These are phyloP conservation scores for Decapterus maruadsi DNA, from an alignment of 2,797 vertebrate genomes.

Conservation along the genomic window DNA sequence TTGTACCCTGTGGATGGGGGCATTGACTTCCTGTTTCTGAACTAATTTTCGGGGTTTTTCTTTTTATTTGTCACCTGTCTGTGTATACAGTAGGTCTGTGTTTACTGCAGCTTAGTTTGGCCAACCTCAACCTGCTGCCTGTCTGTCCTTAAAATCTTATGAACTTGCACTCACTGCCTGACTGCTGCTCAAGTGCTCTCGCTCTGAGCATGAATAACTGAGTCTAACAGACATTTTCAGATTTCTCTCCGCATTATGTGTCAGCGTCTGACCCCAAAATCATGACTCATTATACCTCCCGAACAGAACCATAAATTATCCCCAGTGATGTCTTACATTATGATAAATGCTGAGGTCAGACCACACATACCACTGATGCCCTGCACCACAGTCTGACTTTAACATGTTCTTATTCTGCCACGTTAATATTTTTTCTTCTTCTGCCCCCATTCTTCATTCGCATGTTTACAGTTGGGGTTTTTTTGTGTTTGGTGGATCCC, in stretches of 20 bases:
- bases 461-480: not conserved
- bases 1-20: too few species aligned
- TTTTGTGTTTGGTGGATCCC: constrained; percentile 9
- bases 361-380: not conserved
- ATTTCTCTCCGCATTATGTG: not conserved
- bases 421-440: not conserved
- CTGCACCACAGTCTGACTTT: not conserved
- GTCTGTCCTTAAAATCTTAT: not conserved
- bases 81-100: not conserved
- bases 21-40: too few species aligned
- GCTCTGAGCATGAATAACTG: constrained; percentile 5
- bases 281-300: not conserved
- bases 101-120: not conserved
- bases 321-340: not conserved
- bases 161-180: not conserved
- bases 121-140: not conserved
- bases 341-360: constrained; percentile 12
- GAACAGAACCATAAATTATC: not conserved
- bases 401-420: accelerated
- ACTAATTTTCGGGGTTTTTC: too few species aligned
- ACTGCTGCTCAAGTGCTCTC: not conserved
- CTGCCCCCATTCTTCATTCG: not conserved
- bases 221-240: not conserved
- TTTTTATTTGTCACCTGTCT: too few species aligned
- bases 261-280: constrained; percentile 3